phyloP scores from a whole-genome alignment of 2,888 invertebrate species.

The Microctonus hyperodae region DNA sequence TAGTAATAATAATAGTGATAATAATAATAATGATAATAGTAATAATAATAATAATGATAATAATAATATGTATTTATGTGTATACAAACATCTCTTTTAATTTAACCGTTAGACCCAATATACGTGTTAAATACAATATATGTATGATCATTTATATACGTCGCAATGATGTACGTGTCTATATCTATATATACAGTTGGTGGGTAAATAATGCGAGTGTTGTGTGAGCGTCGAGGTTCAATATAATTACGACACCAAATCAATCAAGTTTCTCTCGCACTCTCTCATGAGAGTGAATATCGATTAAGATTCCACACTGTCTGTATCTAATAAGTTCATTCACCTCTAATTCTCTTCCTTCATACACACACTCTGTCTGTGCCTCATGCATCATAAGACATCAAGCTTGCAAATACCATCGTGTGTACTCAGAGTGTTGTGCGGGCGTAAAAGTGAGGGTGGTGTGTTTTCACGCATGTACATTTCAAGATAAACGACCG shows the following conservation, averaged over 20 bases:
- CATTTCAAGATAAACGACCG: constrained; percentile 31
- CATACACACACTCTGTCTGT: background rate
- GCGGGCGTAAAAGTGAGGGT: constrained; percentile 15
- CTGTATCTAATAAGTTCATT: background rate
- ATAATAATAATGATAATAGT: too few relatives aligned
- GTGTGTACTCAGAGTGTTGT: too few relatives aligned
- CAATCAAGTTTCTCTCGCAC: constrained; percentile 14
- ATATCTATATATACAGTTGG: background rate
- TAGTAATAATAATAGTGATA: background rate
- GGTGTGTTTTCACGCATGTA: constrained; percentile 26
- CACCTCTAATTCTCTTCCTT: background rate
- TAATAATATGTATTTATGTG: constrained; percentile 1
- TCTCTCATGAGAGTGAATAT: background rate
- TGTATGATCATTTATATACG: background rate
- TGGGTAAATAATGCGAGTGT: background rate
- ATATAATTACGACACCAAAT: constrained; percentile 12
- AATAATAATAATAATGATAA: background rate
- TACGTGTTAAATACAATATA: background rate
- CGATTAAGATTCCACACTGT: constrained; percentile 19
- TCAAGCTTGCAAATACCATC: background rate
- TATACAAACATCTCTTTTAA: background rate
- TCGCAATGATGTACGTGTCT: background rate
- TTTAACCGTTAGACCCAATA: background rate
- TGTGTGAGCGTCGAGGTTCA: background rate
- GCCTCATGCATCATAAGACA: background rate